Evolutionary conservation across 2,888 invertebrate genomes (phyloP).

Genomic region (Oeneis ivallda): DNA sequence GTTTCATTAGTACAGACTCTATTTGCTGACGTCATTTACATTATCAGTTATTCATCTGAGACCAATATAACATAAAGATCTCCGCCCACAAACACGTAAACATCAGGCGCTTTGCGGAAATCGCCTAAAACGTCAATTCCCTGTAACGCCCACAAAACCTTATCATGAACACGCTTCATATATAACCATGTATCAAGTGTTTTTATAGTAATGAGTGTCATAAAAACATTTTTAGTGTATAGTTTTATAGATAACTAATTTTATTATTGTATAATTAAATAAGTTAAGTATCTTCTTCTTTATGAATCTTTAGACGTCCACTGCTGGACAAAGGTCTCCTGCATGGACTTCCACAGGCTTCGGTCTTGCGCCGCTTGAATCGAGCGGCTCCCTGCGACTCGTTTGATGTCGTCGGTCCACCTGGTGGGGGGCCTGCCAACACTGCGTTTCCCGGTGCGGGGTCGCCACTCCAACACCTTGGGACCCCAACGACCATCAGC

Average conservation of each 20-base stretch:
- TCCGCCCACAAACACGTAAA: constrained; percentile 11
- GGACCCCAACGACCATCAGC: too few relatives aligned
- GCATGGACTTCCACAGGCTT: too few relatives aligned
- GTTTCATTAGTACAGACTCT: background rate
- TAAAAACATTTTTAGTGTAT: background rate
- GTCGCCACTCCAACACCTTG: too few relatives aligned
- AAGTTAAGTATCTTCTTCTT: too few relatives aligned
- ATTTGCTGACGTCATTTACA: background rate
- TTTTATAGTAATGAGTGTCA: background rate
- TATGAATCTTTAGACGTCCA: too few relatives aligned
- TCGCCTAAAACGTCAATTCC: background rate
- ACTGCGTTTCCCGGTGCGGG: too few relatives aligned
- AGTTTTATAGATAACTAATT: background rate
- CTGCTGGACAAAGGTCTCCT: too few relatives aligned
- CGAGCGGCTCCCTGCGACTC: too few relatives aligned
- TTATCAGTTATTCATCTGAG: background rate
- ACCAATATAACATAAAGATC: background rate
- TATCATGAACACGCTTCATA: constrained; percentile 13
- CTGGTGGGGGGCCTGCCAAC: too few relatives aligned
- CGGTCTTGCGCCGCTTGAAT: too few relatives aligned
- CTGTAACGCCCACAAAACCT: constrained; percentile 19
- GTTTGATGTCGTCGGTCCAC: too few relatives aligned
- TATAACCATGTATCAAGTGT: constrained; percentile 5
- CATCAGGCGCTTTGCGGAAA: background rate
- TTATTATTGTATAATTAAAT: background rate